phyloP scores from a whole-genome alignment of 2,113 vertebrate genomes.

The Echinops telfairi region DNA sequence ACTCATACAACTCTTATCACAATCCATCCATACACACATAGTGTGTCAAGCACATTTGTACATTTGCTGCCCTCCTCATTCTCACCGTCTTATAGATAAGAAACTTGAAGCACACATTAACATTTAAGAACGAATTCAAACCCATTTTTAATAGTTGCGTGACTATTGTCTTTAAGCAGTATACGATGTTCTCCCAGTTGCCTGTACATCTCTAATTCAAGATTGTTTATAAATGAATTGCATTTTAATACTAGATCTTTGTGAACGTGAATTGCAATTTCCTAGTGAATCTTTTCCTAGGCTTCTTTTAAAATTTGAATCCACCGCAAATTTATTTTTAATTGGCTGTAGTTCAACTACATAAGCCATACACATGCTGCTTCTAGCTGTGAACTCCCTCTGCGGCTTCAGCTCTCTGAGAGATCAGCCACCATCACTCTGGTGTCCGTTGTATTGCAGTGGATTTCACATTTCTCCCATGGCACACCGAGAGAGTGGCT shows the following conservation, averaged over 20 bases:
- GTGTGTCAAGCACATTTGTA: no score
- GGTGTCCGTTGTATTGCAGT: background rate
- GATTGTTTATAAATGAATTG: background rate
- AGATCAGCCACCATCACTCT: background rate
- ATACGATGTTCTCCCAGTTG: background rate
- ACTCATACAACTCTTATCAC: no score
- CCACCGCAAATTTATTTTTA: constrained; percentile 1
- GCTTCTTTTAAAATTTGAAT: constrained; percentile 34
- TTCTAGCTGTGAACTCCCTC: constrained; percentile 1
- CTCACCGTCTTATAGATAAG: background rate
- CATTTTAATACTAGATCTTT: constrained; percentile 30
- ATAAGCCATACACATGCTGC: background rate
- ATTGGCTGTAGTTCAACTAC: background rate
- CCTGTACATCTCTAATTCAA: background rate
- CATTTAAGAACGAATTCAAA: background rate
- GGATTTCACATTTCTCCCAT: background rate
- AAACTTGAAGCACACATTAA: background rate
- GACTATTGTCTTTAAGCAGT: background rate
- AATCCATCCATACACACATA: no score
- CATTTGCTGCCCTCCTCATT: no score
- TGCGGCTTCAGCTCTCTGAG: constrained; percentile 19
- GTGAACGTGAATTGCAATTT: constrained; percentile 6
- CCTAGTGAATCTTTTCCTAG: background rate
- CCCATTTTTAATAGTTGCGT: background rate
- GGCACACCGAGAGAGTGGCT: background rate